Base-by-base conservation (phyloP, 2,888 invertebrate genomes). In the Mallateleia sp. region DNA sequence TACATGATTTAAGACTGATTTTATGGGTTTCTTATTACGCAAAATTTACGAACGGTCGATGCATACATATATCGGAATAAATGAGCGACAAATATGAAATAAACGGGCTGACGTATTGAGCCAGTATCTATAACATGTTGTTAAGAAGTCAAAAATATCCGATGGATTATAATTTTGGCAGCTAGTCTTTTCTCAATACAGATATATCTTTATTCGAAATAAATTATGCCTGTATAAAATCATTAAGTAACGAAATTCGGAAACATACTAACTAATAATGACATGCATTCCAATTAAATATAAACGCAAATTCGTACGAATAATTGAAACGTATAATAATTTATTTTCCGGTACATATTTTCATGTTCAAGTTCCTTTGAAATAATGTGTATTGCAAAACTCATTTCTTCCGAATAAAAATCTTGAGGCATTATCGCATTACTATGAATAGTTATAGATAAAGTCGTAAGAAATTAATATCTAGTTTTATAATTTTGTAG, bases 81-180 rank as follows among this genome's bases (percentile, higher is more conserved):
- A 67, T 82, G 32, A 82, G 32, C 75, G 69, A 62, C 75, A 75
- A 69, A 75, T 66, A 58, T 62, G 34, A 62, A 77, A 77, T 71
- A 69, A 75, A 62, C 45, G 25, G 45, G 11, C 38, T 66, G 54
- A 52, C 14, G 22, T 56, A 66, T 64, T 47, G 47, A 28, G 50
- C 4, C 42, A 24, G 18, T 32, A 58, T 20, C 47, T 56, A 66
- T 54, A 47, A 32, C 28, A 25, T 52, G 71, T n/a, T n/a, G n/a
- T 77, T 62, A 71, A 77, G 64, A 45, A 62, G 75, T 71, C 62
- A 62, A 77, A 83, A 83, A 82, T 83, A 77, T 62, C 64, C 62
- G 28, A 54, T 56, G 69, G 47, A 77, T 66, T 77, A 62, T 77
- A 71, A 77, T 77, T 69, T 83, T 83, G 82, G 82, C 82, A 71